These are phyloP conservation scores for Strix aluco DNA, from an alignment of 2,113 vertebrate species.

Conservation along the genomic window DNA sequence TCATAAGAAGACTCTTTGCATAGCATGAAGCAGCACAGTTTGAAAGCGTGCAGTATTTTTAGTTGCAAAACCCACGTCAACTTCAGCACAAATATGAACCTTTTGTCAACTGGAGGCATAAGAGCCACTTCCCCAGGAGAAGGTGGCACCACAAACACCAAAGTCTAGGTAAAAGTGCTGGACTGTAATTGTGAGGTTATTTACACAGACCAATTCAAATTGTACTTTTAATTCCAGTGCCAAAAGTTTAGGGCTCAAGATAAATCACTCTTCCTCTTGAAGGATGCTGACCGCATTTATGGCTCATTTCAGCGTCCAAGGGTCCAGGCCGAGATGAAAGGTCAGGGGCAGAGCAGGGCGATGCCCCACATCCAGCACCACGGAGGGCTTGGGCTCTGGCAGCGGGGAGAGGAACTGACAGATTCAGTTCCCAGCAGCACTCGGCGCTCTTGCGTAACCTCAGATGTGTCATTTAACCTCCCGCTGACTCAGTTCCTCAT, in stretches of 20 bases:
- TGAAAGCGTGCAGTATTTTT: background rate
- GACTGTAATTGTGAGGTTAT: background rate
- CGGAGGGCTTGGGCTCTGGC: background rate
- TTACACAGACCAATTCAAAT: background rate
- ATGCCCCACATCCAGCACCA: background rate
- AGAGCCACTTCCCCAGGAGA: background rate
- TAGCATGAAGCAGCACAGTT: background rate
- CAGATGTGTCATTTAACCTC: conserved; percentile 21
- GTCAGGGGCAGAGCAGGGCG: rapidly evolving
- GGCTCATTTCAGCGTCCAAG: background rate
- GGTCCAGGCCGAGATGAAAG: background rate
- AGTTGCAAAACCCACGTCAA: background rate
- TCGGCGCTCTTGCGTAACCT: conserved; percentile 15
- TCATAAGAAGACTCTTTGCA: background rate
- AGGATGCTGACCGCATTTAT: background rate
- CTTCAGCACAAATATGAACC: background rate
- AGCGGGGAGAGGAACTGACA: background rate
- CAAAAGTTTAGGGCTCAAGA: background rate
- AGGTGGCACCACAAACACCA: background rate
- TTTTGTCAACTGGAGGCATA: background rate
- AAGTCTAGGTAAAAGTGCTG: background rate
- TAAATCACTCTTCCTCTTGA: background rate
- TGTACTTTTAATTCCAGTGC: background rate
- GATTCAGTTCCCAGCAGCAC: background rate
- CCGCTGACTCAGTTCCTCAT: conserved; percentile 54